Percentiles rank a stretch among this genome's conserved stretches.
phyloP scores from a whole-genome alignment of 2,113 vertebrate species.

The Copsychus sechellarum region DNA sequence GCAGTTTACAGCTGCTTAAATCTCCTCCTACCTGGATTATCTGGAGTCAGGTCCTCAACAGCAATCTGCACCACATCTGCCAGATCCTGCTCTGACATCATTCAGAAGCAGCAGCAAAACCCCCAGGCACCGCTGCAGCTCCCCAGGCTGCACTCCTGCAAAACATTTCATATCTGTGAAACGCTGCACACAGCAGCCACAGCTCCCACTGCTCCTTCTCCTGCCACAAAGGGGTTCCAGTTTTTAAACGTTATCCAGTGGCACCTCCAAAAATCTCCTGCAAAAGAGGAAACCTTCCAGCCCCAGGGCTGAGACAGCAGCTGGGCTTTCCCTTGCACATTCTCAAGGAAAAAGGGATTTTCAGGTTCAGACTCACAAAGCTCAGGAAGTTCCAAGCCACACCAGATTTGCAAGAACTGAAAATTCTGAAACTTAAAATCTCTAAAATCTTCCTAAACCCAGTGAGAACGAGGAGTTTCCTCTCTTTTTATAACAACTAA shows the following conservation, averaged over 20 bases:
- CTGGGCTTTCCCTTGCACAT: not conserved
- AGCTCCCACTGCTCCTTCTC: not conserved
- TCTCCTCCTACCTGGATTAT: constrained; percentile 76
- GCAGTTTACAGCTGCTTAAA: not conserved
- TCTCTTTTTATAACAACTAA: not conserved
- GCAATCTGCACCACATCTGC: constrained; percentile 97
- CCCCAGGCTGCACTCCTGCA: constrained; percentile 52
- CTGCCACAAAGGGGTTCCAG: no score
- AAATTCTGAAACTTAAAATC: not conserved
- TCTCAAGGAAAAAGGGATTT: not conserved
- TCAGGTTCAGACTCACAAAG: not conserved
- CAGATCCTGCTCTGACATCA: constrained; percentile 95
- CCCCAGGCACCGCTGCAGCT: not conserved
- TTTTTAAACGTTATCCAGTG: not conserved
- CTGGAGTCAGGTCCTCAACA: constrained; percentile 89
- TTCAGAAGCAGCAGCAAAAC: constrained; percentile 71
- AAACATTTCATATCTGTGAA: not conserved
- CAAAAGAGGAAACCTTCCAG: not conserved
- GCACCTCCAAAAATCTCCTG: not conserved
- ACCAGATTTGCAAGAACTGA: not conserved
- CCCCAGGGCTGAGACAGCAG: not conserved
- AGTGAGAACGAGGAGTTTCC: not conserved
- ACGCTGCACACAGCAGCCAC: fast-evolving
- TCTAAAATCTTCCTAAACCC: not conserved
- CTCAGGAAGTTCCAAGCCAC: not conserved